Evolutionary conservation across 2,797 vertebrate genomes (phyloP).

Genomic region (Mormyrops attenuatus): DNA sequence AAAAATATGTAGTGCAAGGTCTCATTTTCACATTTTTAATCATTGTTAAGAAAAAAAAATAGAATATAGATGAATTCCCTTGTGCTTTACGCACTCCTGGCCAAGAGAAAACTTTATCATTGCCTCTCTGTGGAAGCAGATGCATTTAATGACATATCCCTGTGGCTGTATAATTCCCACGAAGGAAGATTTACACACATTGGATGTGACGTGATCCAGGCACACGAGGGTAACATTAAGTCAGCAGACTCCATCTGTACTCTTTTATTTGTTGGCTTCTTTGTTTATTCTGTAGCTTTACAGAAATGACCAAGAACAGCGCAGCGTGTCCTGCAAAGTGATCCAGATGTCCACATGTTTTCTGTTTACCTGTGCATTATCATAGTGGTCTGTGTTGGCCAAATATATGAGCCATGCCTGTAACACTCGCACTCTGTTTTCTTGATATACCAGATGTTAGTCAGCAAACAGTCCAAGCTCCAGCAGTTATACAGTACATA

Average conservation of each 20-base stretch:
- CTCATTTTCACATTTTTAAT: conserved; percentile 1
- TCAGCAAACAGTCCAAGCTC: not conserved
- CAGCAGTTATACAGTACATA: not conserved
- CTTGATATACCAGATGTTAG: not conserved
- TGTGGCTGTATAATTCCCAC: conserved; percentile 19
- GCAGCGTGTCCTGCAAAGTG: not conserved
- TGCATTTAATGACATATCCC: conserved; percentile 12
- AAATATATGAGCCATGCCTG: not conserved
- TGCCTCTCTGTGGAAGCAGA: not conserved
- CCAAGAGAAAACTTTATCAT: not conserved
- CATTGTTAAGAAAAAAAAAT: not conserved
- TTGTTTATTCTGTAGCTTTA: conserved; percentile 1
- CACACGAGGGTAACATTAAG: conserved; percentile 7
- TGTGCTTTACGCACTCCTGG: not conserved
- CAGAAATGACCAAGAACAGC: not conserved
- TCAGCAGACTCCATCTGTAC: conserved; percentile 12
- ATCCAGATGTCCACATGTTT: not conserved
- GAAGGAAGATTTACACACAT: conserved; percentile 29
- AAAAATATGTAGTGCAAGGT: not conserved
- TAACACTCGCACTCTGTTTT: not conserved
- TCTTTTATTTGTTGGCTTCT: not conserved
- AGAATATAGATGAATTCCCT: not conserved
- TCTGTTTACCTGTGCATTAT: not conserved
- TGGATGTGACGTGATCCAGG: conserved; percentile 12
- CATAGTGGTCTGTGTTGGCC: not conserved